Percentiles rank a stretch among this genome's conserved stretches.
These are phyloP conservation scores for Eunapius fragilis DNA, from an alignment of 37 sponge, comb jelly and placozoan species.

Conservation along the genomic window DNA sequence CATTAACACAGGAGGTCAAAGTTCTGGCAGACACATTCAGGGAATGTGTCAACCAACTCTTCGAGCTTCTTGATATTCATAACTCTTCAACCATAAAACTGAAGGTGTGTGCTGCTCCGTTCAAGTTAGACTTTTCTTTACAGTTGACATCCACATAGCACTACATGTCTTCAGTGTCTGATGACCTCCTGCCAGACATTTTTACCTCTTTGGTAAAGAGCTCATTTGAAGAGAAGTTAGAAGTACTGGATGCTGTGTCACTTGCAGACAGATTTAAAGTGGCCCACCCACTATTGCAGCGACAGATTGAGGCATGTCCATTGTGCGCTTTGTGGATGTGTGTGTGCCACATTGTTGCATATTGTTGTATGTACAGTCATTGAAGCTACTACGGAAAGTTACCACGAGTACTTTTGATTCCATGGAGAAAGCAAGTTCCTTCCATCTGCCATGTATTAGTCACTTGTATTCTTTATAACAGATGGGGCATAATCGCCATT, in stretches of 20 bases:
- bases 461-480: neutral
- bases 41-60: slow-evolving; percentile 31
- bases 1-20: slow-evolving; percentile 26
- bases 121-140: too few relatives aligned
- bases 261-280: slow-evolving; percentile 40
- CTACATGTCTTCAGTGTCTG: slow-evolving; percentile 58
- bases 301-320: slow-evolving; percentile 69
- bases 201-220: slow-evolving; percentile 64
- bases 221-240: slow-evolving; percentile 71
- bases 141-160: slow-evolving; percentile 18
- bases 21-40: slow-evolving; percentile 35
- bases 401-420: neutral
- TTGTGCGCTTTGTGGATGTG: slow-evolving; percentile 24
- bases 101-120: slow-evolving; percentile 52
- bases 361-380: slow-evolving; percentile 1
- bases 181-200: slow-evolving; percentile 70
- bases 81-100: slow-evolving; percentile 29
- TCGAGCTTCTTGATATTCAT: slow-evolving; percentile 55
- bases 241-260: slow-evolving; percentile 65
- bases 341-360: slow-evolving; percentile 23
- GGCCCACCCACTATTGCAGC: slow-evolving; percentile 51
- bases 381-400: slow-evolving; percentile 38
- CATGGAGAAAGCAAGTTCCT: neutral
- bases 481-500: neutral
- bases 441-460: neutral